Evolutionary conservation across 2,888 invertebrate species (phyloP), one percentile per base, ranked within the genome.

Genomic region (Agonopterix arenella): DNA sequence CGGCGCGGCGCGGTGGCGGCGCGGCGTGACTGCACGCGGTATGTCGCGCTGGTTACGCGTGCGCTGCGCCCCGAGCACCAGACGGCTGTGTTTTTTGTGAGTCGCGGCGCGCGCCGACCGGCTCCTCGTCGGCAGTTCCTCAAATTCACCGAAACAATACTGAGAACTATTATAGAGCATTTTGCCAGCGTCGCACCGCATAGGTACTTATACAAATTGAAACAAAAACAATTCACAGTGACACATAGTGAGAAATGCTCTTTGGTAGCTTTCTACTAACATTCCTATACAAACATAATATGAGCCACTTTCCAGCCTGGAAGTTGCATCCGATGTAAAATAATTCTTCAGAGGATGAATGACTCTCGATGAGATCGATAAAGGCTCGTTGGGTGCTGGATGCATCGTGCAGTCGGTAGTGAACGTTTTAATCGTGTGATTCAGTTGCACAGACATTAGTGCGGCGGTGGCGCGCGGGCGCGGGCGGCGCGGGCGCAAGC

Each of bases 61-160:
- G 66, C 66, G 62, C 65, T 59, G 61, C 69, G 68, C 58, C 28
- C 66, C 66, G 65, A 56, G 70, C 70, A 73, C 64, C 76, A 80
- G 80, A 78, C 84, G 63, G 70, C 66, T 71, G 60, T 63, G 83
- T 88, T 86, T n/a, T 85, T 86, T 86, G 85, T 68, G 64, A 79
- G 82, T 78, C 80, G 76, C 76, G 84, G 70, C 80, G 79, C 76
- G 76, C 81, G 79, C 67, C 59, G 63, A 56, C 49, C 62, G 62
- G 60, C 73, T 67, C 69, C 70, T 68, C 68, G 73, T 62, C 71
- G 74, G 63, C 73, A 63, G 72, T 76, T 80, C 75, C 70, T 75
- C 71, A 78, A 81, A 78, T 69, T 68, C 62, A 62, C 70, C 68
- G 71, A 72, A 66, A 66, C 76, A 68, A 84, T 84, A 85, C 84